Base-by-base conservation (phyloP, 2,797 vertebrate genomes). In the Ciconia nigra region DNA sequence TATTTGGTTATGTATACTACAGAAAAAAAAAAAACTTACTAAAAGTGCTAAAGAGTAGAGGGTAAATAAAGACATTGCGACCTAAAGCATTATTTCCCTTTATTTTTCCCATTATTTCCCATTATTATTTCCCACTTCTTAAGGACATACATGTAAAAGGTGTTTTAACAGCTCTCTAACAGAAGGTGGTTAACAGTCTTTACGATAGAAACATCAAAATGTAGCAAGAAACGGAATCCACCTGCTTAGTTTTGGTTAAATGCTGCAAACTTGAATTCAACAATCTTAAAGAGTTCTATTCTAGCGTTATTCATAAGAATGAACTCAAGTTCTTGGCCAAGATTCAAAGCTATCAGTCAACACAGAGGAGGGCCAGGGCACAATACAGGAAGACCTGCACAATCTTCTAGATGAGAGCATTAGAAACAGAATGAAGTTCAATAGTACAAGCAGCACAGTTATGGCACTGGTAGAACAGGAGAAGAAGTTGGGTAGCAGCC, bases 251-350 rank as follows among this genome's bases (percentile, higher is more conserved):
- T 93, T 28, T 47, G 12, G 41, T 55, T 61, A 91, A 65, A 87
- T 21, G 17, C 54, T 47, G 18, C 37, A 76, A 91, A 92, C 4
- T 7, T 37, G 12, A 88, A 91, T 42, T 29, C 13, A 72, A 37
- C 74, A 49, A n/a, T 42, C 25, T 22, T 24, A 31, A 41, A 76
- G n/a, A 82, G 46, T 42, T 73, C 15, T 5, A 52, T 42, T 73
- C 15, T 5, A 52, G 52, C 0, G 0, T 13, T 73, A 26, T 11
- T 89, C 26, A 1, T 26, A 91, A 78, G 28, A 87, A 39, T 0
- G 2, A 47, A 59, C 8, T 74, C 15, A 41, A 78, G 31, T 20
- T 82, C 70, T 69, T 65, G 10, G 33, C 19, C 67, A 90, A 58
- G 26, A 55, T 79, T 76, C 31, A 82, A 74, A 92, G 37, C 18